These are phyloP conservation scores for Phyto melanocephala DNA, from an alignment of 2,888 invertebrate genomes.

Conservation along the genomic window DNA sequence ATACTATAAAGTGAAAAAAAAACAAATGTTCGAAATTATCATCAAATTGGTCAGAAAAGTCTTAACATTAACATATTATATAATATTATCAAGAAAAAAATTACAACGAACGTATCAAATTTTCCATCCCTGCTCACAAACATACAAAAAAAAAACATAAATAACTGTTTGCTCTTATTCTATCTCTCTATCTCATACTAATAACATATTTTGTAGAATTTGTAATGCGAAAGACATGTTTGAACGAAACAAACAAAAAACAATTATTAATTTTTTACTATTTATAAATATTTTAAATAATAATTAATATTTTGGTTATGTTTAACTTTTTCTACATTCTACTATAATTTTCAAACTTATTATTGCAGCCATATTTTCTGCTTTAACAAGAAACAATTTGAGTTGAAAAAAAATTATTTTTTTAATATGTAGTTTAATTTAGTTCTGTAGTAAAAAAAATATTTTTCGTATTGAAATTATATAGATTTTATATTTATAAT, in stretches of 20 bases:
- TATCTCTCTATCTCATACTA: background rate
- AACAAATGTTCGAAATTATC: too few relatives aligned
- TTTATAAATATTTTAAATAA: background rate
- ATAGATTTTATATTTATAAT: background rate
- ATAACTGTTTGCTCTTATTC: background rate
- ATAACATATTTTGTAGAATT: conserved; percentile 55
- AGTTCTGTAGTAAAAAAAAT: background rate
- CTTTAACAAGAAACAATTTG: background rate
- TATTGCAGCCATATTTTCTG: conserved; percentile 14
- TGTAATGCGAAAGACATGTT: conserved; percentile 60
- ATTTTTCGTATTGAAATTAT: background rate
- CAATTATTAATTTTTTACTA: conserved; percentile 8
- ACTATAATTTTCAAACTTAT: background rate
- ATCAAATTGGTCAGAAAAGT: too few relatives aligned
- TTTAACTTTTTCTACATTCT: conserved; percentile 13
- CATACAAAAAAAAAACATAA: background rate
- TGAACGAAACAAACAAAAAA: background rate
- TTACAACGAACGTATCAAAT: too few relatives aligned
- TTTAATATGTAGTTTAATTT: background rate
- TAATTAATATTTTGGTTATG: conserved; percentile 3
- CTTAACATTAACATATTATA: too few relatives aligned
- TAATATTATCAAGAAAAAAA: too few relatives aligned
- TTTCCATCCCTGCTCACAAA: too few relatives aligned
- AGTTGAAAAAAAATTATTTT: background rate
- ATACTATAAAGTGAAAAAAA: too few relatives aligned